Base-by-base conservation (phyloP, 1,140 invertebrate genomes). In the Coenobita brevimanus region DNA sequence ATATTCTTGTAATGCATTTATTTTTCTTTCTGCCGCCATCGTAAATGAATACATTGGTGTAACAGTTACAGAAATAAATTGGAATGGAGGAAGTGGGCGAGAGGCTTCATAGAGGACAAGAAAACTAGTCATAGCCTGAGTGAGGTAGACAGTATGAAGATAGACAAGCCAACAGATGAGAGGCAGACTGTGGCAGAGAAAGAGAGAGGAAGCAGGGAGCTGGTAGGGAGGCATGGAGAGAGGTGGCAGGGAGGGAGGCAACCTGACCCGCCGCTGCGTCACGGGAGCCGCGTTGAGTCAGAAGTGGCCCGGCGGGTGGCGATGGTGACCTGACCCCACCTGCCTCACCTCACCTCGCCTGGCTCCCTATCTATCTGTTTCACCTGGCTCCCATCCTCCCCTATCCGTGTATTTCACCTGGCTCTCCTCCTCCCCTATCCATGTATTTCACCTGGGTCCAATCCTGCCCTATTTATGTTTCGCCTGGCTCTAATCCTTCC, bases 241-340 rank as follows among this genome's bases (percentile, higher is more conserved):
- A 76, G 15, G 38, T 36, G 38, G 6, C 2, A 76, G 41, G 73
- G 0, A 13, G 73, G 15, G 38, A 76, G 73, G 50, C 33, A 67
- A 73, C 50, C 79, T 36, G 57, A 71, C 46, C 62, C 21, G 43
- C 33, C 64, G 38, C 75, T 79, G 75, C 57, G 84, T 80, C 84
- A 87, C 64, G 30, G 13, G 79, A 88, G 33, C 43, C 36, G n/a
- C 17, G 79, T 82, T 82, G 86, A 88, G 33, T 88, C 67, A 75
- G 30, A 76, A 82, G 78, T 82, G 30, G 71, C 69, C 21, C 33
- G 69, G 80, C 86, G 36, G 69, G 78, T 75, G 50, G 78, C 30
- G 64, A n/a, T 21, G 30, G 57, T n/a, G 8, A 50, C 30, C 24
- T 33, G 13, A 13, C 2, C 38, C 17, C 30, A 30, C 38, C 30